Evolutionary conservation across 2,113 vertebrate species (phyloP).

Genomic region (Amblyopsis rosae): DNA sequence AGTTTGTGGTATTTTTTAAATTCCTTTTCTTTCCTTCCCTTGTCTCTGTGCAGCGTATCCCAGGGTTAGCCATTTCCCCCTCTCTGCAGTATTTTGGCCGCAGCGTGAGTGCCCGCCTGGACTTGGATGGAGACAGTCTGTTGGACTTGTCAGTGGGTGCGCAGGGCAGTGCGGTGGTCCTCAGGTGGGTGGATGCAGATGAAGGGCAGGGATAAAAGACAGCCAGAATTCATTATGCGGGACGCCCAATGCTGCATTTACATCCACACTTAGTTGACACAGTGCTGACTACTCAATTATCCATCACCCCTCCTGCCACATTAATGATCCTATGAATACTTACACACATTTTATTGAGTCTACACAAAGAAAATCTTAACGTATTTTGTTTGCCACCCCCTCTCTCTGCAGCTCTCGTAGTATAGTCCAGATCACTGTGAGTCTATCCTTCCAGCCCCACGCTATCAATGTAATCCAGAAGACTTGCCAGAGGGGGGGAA

Average conservation of each 20-base stretch:
- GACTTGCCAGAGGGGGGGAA: constrained; percentile 79
- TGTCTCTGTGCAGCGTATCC: constrained; percentile 78
- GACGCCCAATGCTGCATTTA: background rate
- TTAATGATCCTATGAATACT: background rate
- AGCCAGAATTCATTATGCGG: background rate
- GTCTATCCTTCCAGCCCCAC: constrained; percentile 80
- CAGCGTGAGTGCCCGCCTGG: constrained; percentile 84
- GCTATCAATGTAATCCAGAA: constrained; percentile 87
- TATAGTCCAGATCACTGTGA: constrained; percentile 81
- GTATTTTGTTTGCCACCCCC: background rate
- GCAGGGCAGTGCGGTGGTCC: constrained; percentile 85
- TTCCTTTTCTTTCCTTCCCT: constrained; percentile 3
- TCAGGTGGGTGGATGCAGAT: constrained; percentile 77
- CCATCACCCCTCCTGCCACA: background rate
- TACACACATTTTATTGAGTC: background rate
- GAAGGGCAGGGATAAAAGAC: background rate
- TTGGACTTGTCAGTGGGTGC: constrained; percentile 91
- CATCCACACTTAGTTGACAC: no score
- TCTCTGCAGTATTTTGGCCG: constrained; percentile 91
- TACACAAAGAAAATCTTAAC: background rate
- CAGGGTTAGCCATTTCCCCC: constrained; percentile 75
- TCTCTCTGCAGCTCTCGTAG: constrained; percentile 78
- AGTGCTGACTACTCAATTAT: no score
- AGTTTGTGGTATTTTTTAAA: background rate
- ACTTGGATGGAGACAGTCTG: constrained; percentile 88